These are phyloP conservation scores for Cercopithecus neglectus DNA, from an alignment of 2,797 vertebrate genomes.

Conservation along the genomic window DNA sequence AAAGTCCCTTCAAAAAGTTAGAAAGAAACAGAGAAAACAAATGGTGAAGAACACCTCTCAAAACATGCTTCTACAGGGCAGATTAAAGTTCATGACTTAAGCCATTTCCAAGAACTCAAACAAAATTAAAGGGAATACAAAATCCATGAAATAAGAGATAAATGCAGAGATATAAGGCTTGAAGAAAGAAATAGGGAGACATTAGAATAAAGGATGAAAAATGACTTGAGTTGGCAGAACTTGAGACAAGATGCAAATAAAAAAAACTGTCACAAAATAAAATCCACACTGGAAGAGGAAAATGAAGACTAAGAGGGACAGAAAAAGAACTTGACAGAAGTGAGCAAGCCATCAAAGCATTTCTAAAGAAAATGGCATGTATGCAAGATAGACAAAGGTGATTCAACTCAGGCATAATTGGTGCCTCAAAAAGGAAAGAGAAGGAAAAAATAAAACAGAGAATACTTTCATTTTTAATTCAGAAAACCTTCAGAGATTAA, in stretches of 20 bases:
- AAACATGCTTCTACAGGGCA: not conserved
- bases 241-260: constrained; percentile 20
- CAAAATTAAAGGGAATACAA: constrained; percentile 6
- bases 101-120: not conserved
- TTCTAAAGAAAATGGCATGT: not conserved
- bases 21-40: not conserved
- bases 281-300: not conserved
- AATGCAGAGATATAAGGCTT: not conserved
- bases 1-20: not conserved
- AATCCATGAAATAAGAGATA: not conserved
- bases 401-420: not conserved
- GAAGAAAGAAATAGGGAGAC: not conserved
- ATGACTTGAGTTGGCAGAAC: not conserved
- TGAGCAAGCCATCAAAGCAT: not conserved
- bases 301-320: not conserved
- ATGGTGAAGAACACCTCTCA: not conserved
- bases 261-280: not conserved
- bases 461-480: not conserved
- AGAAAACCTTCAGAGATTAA: not conserved
- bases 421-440: not conserved
- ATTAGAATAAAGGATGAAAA: constrained; percentile 27
- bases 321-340: not conserved
- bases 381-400: not conserved
- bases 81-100: constrained; percentile 4
- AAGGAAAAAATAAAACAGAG: not conserved